Conservation (phyloP, 1,140 invertebrate species). For the Lethocerus indicus region DNA sequence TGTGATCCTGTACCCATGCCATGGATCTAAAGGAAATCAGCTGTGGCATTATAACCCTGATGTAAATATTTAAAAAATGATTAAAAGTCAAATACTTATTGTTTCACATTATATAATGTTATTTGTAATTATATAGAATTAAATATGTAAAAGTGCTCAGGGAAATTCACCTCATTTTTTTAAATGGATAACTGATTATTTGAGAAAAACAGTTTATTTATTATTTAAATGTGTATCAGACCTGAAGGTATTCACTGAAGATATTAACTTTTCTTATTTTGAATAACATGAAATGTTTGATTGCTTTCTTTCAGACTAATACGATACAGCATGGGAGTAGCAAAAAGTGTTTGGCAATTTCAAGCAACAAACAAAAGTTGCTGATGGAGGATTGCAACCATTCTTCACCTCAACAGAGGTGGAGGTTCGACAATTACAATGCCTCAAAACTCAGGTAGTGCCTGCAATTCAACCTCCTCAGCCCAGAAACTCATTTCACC, state of each 20-base stretch:
- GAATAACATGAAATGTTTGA: not conserved
- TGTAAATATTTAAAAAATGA: conserved; percentile 27
- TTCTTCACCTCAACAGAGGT: conserved; percentile 44
- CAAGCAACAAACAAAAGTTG: conserved; percentile 57
- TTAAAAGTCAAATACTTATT: not conserved
- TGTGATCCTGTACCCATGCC: conserved; percentile 87
- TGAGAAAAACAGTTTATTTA: no score
- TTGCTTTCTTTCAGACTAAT: conserved; percentile 38
- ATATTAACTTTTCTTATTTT: not conserved
- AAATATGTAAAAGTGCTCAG: no score
- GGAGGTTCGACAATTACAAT: conserved; percentile 79
- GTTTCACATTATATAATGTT: not conserved
- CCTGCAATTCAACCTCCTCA: not conserved
- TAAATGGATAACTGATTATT: no score
- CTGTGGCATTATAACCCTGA: conserved; percentile 64
- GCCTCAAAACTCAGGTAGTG: conserved; percentile 29
- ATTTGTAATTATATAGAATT: not conserved
- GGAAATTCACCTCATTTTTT: no score
- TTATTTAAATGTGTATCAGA: no score
- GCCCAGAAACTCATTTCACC: no score
- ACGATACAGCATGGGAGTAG: conserved; percentile 71
- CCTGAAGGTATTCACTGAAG: no score
- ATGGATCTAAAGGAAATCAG: conserved; percentile 88
- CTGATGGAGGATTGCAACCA: conserved; percentile 65
- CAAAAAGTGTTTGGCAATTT: conserved; percentile 75